Percentiles rank a stretch among this genome's conserved stretches.
Conservation (phyloP, 30 jellyfish, hydroid and myxozoan genomes). For the Aurelia sp. region DNA sequence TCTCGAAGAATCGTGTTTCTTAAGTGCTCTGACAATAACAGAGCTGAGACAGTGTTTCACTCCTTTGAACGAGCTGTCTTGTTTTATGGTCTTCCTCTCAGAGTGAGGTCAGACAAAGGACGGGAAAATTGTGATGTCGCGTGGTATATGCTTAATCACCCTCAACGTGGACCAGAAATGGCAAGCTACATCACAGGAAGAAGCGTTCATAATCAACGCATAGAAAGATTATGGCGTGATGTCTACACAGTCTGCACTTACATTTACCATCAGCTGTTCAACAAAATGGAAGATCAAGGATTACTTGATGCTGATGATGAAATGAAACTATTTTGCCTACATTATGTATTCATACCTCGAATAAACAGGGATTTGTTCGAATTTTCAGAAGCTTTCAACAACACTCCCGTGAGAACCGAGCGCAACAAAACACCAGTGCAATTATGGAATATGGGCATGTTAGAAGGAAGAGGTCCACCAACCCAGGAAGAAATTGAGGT, state of each 20-base stretch:
- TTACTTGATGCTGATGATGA: constrained; percentile 49
- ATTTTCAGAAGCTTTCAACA: constrained; percentile 28
- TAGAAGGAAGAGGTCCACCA: constrained; percentile 12
- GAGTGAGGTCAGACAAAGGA: constrained; percentile 75
- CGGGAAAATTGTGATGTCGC: constrained; percentile 67
- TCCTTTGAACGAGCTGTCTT: constrained; percentile 31
- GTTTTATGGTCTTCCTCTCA: constrained; percentile 53
- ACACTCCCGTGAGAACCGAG: constrained; percentile 21
- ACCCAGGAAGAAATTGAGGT: background rate
- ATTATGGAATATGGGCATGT: constrained; percentile 3
- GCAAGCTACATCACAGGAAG: constrained; percentile 74
- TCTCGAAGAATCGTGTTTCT: constrained; percentile 56
- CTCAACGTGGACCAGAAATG: constrained; percentile 35
- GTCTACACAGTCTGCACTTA: constrained; percentile 44
- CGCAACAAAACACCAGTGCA: background rate
- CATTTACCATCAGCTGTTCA: constrained; percentile 42
- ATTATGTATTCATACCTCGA: constrained; percentile 25
- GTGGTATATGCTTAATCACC: constrained; percentile 51
- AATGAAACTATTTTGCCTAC: background rate
- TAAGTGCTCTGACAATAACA: constrained; percentile 34
- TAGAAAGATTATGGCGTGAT: constrained; percentile 68
- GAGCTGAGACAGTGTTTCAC: constrained; percentile 44
- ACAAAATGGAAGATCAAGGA: constrained; percentile 54
- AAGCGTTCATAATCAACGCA: constrained; percentile 76
- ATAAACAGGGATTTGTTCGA: constrained; percentile 12